Percentiles rank a stretch among this genome's conserved stretches.
phyloP scores from a whole-genome alignment of 2,113 vertebrate genomes.

The Misgurnus anguillicaudatus region DNA sequence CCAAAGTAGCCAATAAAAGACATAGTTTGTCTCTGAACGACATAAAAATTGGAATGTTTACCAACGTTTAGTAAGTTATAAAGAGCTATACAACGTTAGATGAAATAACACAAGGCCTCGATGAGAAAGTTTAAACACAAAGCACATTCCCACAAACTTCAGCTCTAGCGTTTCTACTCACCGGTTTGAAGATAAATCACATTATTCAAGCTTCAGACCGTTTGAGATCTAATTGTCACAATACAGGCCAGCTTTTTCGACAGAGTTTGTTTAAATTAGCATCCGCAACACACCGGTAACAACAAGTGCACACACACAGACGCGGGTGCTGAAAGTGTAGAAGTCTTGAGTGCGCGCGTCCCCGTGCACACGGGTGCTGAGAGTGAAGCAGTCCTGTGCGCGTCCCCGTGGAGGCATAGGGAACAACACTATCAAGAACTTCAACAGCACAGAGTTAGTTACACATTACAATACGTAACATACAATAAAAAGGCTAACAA shows the following conservation, averaged over 20 bases:
- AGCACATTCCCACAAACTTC: slow-evolving; percentile 16
- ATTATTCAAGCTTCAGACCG: neutral
- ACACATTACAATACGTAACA: too few relatives aligned
- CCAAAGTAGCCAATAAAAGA: neutral
- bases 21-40: neutral
- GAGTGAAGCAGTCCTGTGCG: too few relatives aligned
- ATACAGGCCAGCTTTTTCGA: neutral
- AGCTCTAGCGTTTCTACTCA: slow-evolving; percentile 2
- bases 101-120: slow-evolving; percentile 21
- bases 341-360: neutral
- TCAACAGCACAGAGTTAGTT: too few relatives aligned
- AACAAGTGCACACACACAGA: slow-evolving; percentile 15
- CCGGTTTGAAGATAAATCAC: slow-evolving; percentile 15
- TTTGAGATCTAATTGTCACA: neutral
- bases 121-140: slow-evolving; percentile 25
- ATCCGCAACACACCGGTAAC: neutral
- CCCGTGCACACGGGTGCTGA: slow-evolving; percentile 1
- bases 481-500: too few relatives aligned
- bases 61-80: neutral
- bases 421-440: too few relatives aligned
- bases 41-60: neutral
- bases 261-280: neutral
- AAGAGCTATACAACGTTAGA: neutral
- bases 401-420: too few relatives aligned
- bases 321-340: neutral